These are phyloP conservation scores for Brachionus paranguensis DNA, from an alignment of 1,140 invertebrate species.

Conservation along the genomic window DNA sequence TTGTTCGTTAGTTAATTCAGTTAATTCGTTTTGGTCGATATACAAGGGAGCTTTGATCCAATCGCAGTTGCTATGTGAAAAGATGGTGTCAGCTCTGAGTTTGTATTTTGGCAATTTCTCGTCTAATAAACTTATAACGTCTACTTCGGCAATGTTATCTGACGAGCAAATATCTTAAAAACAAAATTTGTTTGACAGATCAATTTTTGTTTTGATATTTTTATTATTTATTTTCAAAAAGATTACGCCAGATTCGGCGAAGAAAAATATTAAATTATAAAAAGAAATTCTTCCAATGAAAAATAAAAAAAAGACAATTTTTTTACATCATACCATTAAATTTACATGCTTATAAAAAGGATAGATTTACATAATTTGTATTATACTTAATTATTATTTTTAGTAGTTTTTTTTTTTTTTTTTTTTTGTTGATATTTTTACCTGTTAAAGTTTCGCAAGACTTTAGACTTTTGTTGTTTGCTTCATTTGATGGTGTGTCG, in stretches of 20 bases:
- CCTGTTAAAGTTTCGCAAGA: constrained; percentile 13
- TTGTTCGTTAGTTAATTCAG: constrained; percentile 82
- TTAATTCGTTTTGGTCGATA: constrained; percentile 62
- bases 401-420: no score
- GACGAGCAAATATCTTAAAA: constrained; percentile 16
- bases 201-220: no score
- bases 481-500: neutral
- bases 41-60: constrained; percentile 77
- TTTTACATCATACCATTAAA: no score
- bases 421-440: no score
- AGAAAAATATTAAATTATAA: no score
- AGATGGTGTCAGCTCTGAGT: constrained; percentile 86
- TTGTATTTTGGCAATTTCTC: constrained; percentile 90
- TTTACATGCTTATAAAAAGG: no score
- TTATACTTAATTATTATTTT: no score
- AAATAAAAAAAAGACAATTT: no score
- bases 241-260: no score
- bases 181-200: neutral
- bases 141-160: constrained; percentile 23
- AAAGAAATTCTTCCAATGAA: no score
- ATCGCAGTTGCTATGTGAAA: constrained; percentile 86
- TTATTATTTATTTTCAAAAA: no score
- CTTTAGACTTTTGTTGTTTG: neutral
- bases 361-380: no score
- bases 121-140: constrained; percentile 68